Conservation (phyloP, 2,888 invertebrate species). For the Xestobium rufovillosum region DNA sequence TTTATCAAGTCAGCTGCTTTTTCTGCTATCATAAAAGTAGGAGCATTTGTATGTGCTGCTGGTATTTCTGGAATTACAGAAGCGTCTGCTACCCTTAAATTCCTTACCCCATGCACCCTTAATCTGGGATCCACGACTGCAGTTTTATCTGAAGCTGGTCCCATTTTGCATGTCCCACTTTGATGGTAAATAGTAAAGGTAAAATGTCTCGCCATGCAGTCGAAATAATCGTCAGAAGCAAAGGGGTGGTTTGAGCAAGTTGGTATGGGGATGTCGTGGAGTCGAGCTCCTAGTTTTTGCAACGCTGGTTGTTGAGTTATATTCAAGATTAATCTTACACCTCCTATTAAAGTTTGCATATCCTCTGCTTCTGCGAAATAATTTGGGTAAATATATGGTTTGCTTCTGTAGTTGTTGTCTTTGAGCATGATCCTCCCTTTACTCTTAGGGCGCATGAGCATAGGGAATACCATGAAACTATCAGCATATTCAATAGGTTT, state of each 20-base stretch:
- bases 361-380: slow-evolving; percentile 55
- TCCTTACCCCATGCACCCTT: slow-evolving; percentile 57
- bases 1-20: slow-evolving; percentile 68
- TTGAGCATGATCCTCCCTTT: slow-evolving; percentile 51
- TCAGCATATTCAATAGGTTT: slow-evolving; percentile 37
- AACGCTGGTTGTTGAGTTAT: slow-evolving; percentile 53
- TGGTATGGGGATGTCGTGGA: slow-evolving; percentile 54
- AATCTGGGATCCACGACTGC: slow-evolving; percentile 59
- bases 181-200: slow-evolving; percentile 66
- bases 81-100: slow-evolving; percentile 68
- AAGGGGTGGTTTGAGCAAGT: slow-evolving; percentile 52
- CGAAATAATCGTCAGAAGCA: slow-evolving; percentile 62
- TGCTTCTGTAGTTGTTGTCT: slow-evolving; percentile 47
- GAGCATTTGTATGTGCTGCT: slow-evolving; percentile 70
- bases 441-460: slow-evolving; percentile 54
- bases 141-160: slow-evolving; percentile 46
- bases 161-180: slow-evolving; percentile 62
- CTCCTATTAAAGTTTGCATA: slow-evolving; percentile 55
- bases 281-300: slow-evolving; percentile 49
- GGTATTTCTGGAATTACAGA: slow-evolving; percentile 73
- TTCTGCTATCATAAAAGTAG: slow-evolving; percentile 75
- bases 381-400: slow-evolving; percentile 56
- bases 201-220: slow-evolving; percentile 58
- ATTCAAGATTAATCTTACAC: slow-evolving; percentile 52
- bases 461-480: slow-evolving; percentile 46